Base-by-base conservation (phyloP, 2,888 invertebrate species). In the Tenthredo mesomela region DNA sequence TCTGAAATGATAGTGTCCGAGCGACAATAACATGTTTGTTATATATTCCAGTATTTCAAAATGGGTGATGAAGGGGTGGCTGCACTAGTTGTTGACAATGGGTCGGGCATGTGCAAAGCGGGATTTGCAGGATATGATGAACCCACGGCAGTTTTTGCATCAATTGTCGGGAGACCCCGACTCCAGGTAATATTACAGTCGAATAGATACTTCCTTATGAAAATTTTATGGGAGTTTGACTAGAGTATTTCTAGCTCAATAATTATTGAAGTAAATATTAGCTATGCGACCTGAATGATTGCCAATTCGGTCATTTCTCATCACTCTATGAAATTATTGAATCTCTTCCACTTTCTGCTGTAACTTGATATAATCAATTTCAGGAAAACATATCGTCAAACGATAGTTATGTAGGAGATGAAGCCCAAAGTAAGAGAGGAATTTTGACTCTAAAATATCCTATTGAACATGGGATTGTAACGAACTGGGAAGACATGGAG, bases 401-500 rank as follows among this genome's bases (percentile, higher is more conserved):
- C 82, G 93, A 95, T 84, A 93, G 95, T 3, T 95, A 94, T 88
- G 95, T 95, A 7, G 96, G 95, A 0, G 94, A 94, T 77, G 95
- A 96, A 87, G 96, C 96, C 5, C 94, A 95, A 86, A 94, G 93
- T 47, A 95, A 95, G 89, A 90, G 94, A 9, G 94, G 94, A 2
- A 94, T 94, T 1, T 93, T 95, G 0, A 93, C 94, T 0, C 94
- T 96, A 6, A 96, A 96, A 89, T 97, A 97, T 94, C 97, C 97
- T 0, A 96, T 97, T 83, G 96, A 96, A 89, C 96, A 96, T 89
- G 97, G 97, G 43, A 95, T 96, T 86, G 96, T 97, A 77, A 96
- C 96, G 88, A 96, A 97, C 93, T 97, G 97, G 97, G 96, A 97
- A 88, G 97, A 97, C 90, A 97, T 98, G 96, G 97, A 98, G 93